phyloP scores from a whole-genome alignment of 2,113 vertebrate species.

The Myotis davidii region DNA sequence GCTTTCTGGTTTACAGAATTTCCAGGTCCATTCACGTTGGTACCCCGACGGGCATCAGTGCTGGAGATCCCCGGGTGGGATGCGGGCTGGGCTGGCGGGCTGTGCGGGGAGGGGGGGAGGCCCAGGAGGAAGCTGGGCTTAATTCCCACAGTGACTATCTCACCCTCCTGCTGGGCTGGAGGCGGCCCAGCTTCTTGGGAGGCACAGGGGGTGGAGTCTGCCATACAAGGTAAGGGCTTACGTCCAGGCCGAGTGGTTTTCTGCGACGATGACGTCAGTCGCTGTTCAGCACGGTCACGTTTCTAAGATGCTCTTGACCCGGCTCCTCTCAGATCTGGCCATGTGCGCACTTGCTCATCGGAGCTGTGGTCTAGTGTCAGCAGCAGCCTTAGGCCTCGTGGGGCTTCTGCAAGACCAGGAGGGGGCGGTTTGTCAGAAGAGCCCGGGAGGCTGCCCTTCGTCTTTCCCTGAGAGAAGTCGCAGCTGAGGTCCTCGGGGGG shows the following conservation, averaged over 20 bases:
- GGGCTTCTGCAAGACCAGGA: not conserved
- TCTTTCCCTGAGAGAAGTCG: not conserved
- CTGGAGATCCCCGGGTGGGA: not conserved
- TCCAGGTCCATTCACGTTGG: not conserved
- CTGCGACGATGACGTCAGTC: rapidly evolving
- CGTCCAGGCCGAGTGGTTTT: not conserved
- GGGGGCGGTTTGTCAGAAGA: not conserved
- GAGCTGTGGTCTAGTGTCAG: not conserved
- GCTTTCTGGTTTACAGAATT: not conserved
- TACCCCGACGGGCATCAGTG: not conserved
- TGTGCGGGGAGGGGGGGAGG: not conserved
- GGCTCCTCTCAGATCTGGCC: not conserved
- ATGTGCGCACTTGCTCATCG: not conserved
- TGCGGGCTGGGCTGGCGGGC: not conserved
- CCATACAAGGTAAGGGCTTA: not conserved
- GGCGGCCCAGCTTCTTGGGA: not conserved
- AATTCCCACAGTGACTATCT: not conserved
- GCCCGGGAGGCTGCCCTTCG: not conserved
- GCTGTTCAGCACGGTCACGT: not conserved
- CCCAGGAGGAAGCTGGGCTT: not conserved
- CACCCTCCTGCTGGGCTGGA: not conserved
- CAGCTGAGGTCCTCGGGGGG: not conserved
- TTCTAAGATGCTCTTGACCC: not conserved
- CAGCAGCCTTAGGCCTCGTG: not conserved
- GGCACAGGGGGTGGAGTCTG: not conserved